phyloP scores from a whole-genome alignment of 2,888 invertebrate genomes.

The Metalampra italica region DNA sequence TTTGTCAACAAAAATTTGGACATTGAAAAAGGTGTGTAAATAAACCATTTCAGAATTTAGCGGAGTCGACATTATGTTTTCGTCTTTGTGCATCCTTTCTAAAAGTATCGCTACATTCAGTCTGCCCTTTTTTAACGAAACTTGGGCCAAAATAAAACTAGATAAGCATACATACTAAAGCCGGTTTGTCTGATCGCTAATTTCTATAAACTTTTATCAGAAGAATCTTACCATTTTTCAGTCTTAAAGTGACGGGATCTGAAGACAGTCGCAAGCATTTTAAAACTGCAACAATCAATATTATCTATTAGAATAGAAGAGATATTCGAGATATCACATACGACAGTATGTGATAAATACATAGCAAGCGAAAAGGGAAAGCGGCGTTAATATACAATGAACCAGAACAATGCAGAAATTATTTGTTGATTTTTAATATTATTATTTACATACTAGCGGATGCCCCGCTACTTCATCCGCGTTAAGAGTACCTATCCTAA shows the following conservation, averaged over 20 bases:
- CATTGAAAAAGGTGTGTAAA: no score
- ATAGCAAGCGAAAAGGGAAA: constrained; percentile 2
- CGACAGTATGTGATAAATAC: constrained; percentile 11
- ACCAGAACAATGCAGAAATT: constrained; percentile 25
- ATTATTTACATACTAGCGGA: constrained; percentile 28
- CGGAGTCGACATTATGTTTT: no score
- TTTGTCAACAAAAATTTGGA: no score
- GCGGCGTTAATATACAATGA: constrained; percentile 22
- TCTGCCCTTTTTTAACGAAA: no score
- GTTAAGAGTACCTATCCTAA: no score
- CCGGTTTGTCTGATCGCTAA: constrained; percentile 23
- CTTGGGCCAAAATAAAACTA: no score
- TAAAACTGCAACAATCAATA: constrained; percentile 85
- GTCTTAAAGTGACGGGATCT: constrained; percentile 93
- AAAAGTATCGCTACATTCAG: no score
- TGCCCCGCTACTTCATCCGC: no score
- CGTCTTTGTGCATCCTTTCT: no score
- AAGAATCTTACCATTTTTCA: constrained; percentile 88
- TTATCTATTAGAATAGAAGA: constrained; percentile 21
- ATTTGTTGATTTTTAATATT: constrained; percentile 33
- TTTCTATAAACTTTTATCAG: no score
- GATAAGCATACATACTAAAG: constrained; percentile 19
- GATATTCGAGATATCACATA: neutral
- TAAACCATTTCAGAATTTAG: no score
- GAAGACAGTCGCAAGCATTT: constrained; percentile 95